Evolutionary conservation across 2,888 invertebrate genomes (phyloP).

Genomic region (Aspidiotus rigidus): DNA sequence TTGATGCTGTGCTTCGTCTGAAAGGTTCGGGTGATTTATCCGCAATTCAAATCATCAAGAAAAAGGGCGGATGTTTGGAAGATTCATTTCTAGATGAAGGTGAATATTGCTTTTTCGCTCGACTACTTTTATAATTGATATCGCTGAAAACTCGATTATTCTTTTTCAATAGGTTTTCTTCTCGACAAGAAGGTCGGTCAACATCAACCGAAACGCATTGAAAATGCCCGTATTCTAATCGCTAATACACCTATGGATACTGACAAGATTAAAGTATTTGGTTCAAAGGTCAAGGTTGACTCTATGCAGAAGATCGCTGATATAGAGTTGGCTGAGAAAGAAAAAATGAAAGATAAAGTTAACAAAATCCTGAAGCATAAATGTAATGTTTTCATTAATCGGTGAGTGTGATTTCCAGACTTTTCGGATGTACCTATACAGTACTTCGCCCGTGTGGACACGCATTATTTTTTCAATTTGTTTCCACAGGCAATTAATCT

Average conservation of each 20-base stretch:
- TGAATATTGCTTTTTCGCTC: conserved; percentile 16
- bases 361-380: conserved; percentile 65
- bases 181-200: conserved; percentile 94
- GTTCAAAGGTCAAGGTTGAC: conserved; percentile 85
- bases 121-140: background rate
- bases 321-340: conserved; percentile 92
- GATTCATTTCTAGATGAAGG: conserved; percentile 95
- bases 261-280: conserved; percentile 98
- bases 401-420: conserved; percentile 14
- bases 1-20: conserved; percentile 88
- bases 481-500: conserved; percentile 77
- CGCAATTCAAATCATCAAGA: conserved; percentile 89
- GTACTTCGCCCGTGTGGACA: too few relatives aligned
- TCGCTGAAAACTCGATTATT: conserved; percentile 1
- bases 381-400: conserved; percentile 36
- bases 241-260: conserved; percentile 99
- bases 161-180: conserved; percentile 52
- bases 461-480: too few relatives aligned
- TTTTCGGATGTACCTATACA: background rate
- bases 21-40: conserved; percentile 92
- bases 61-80: conserved; percentile 80
- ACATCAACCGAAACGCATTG: conserved; percentile 90
- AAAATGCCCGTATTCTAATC: conserved; percentile 92
- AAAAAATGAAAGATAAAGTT: conserved; percentile 99
- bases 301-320: conserved; percentile 94